These are phyloP conservation scores for Shinisaurus crocodilurus DNA, from an alignment of 2,113 vertebrate genomes.

Conservation along the genomic window DNA sequence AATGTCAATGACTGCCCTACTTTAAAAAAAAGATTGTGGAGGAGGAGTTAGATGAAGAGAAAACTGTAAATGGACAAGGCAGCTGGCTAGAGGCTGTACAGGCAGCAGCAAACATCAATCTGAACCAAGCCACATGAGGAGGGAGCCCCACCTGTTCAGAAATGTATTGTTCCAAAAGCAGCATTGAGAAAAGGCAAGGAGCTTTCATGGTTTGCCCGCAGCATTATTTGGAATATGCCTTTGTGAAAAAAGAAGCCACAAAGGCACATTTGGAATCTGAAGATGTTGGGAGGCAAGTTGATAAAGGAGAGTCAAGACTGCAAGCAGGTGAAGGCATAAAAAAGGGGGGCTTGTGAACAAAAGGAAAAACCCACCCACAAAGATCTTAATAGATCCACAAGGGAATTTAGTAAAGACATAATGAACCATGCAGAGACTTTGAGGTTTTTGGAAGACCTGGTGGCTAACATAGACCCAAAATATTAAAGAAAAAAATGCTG, in stretches of 20 bases:
- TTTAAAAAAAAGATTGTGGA: not conserved
- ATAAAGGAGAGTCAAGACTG: not conserved
- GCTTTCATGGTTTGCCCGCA: not conserved
- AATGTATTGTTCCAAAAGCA: not conserved
- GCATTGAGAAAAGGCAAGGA: rapidly evolving
- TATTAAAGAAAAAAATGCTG: not conserved
- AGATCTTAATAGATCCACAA: not conserved
- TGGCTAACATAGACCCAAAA: not conserved
- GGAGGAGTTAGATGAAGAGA: not conserved
- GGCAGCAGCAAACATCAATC: not conserved
- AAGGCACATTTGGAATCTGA: not conserved
- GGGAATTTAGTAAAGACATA: not conserved
- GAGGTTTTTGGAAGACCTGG: not conserved
- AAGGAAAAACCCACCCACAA: not conserved
- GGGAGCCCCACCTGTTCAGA: not conserved
- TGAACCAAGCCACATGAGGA: too few relatives aligned
- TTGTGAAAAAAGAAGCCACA: not conserved
- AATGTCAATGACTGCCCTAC: not conserved
- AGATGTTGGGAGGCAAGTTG: not conserved
- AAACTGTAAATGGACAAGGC: not conserved
- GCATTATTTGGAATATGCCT: not conserved
- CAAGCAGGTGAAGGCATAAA: not conserved
- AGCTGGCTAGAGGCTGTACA: not conserved
- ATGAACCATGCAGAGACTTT: not conserved
- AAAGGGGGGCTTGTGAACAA: not conserved